Conservation (phyloP, 2,797 vertebrate species). For the Lepus townsendii region DNA sequence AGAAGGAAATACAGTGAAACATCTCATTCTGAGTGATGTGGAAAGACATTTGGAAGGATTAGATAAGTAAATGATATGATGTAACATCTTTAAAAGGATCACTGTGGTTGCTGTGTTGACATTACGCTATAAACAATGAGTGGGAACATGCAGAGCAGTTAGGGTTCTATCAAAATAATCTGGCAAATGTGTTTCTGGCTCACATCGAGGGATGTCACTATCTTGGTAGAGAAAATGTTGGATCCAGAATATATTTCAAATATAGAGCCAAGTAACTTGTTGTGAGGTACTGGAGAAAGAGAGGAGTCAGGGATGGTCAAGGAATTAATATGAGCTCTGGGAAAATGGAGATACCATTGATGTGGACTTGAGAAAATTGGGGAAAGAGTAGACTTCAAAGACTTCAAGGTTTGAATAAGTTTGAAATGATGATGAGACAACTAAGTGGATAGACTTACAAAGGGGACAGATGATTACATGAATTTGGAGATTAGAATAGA, state of each 20-base stretch:
- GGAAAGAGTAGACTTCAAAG: background rate
- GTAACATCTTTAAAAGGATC: background rate
- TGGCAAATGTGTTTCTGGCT: background rate
- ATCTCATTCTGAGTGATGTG: background rate
- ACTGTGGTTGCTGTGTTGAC: background rate
- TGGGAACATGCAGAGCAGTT: background rate
- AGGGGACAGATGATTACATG: background rate
- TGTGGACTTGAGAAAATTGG: background rate
- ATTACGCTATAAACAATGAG: background rate
- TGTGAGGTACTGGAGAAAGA: background rate
- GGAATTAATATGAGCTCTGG: background rate
- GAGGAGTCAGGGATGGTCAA: background rate
- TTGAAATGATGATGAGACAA: background rate
- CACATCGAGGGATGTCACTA: background rate
- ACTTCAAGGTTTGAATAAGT: background rate
- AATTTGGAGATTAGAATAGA: background rate
- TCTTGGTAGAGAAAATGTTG: background rate
- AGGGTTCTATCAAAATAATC: background rate
- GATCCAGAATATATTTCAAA: background rate
- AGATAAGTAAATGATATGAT: background rate
- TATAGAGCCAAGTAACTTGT: background rate
- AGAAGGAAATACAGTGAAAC: background rate
- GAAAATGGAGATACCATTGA: background rate
- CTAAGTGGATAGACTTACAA: background rate
- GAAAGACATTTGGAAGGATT: background rate